Percentiles rank a stretch among this genome's conserved stretches.
phyloP scores from a whole-genome alignment of 2,113 vertebrate species.

The Dascyllus trimaculatus region DNA sequence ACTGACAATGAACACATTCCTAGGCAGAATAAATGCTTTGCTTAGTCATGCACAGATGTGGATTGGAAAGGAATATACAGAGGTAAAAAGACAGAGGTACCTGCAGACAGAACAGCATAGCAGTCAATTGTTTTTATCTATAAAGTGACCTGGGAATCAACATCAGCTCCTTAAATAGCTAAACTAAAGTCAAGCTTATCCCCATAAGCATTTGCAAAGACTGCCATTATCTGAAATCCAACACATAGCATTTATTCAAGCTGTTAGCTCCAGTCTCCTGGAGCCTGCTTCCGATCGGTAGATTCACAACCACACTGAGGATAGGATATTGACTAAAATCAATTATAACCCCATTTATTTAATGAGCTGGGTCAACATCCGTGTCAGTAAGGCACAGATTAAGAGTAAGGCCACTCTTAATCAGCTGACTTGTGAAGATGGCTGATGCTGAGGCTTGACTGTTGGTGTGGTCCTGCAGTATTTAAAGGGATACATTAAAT shows the following conservation, averaged over 20 bases:
- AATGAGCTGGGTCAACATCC: constrained; percentile 74
- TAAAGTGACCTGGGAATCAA: constrained; percentile 37
- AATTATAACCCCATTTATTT: constrained; percentile 72
- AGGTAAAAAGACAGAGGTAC: neutral
- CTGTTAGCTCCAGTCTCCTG: constrained; percentile 40
- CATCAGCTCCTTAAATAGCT: constrained; percentile 55
- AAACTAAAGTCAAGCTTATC: constrained; percentile 58
- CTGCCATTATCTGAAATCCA: constrained; percentile 53
- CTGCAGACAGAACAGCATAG: neutral
- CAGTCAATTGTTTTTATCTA: constrained; percentile 39
- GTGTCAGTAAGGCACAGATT: no score
- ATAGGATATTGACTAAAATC: constrained; percentile 69
- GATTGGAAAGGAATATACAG: neutral
- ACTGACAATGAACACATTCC: neutral
- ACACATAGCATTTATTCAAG: constrained; percentile 61
- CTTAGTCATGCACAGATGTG: neutral
- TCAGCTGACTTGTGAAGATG: constrained; percentile 14
- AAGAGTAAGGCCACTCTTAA: constrained; percentile 40
- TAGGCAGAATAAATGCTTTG: neutral
- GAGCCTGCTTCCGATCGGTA: constrained; percentile 52
- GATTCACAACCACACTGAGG: constrained; percentile 46
- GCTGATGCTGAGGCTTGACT: constrained; percentile 20
- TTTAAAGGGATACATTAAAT: no score
- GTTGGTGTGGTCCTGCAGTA: no score
- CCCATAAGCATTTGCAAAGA: constrained; percentile 60